These are phyloP conservation scores for Andrena bucephala DNA, from an alignment of 2,888 invertebrate genomes.

Conservation along the genomic window DNA sequence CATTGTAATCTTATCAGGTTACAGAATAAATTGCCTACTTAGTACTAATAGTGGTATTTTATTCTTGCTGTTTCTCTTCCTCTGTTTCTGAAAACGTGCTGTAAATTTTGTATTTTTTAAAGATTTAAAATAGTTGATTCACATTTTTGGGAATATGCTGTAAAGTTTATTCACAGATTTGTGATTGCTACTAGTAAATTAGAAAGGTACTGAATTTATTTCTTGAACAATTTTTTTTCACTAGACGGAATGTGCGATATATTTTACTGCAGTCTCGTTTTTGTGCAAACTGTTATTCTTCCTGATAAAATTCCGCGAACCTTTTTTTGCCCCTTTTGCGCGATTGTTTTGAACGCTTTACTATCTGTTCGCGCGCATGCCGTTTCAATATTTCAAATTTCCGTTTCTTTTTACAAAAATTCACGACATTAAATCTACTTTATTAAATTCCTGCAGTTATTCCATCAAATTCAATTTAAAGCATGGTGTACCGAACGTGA, in stretches of 20 bases:
- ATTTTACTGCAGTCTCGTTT: neutral
- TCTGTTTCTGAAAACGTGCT: too few relatives aligned
- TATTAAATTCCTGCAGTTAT: too few relatives aligned
- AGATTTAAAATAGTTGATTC: too few relatives aligned
- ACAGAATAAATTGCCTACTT: neutral
- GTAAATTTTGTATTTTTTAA: too few relatives aligned
- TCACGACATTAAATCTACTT: neutral
- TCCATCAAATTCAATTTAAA: too few relatives aligned
- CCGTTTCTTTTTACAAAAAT: neutral
- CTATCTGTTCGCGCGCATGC: neutral
- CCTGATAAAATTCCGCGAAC: neutral
- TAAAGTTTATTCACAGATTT: too few relatives aligned
- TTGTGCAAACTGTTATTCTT: neutral
- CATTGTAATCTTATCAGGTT: neutral
- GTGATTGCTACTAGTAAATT: too few relatives aligned
- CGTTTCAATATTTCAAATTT: neutral
- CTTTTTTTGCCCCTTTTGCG: neutral
- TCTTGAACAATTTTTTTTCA: too few relatives aligned
- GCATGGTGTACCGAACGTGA: neutral
- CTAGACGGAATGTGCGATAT: conserved; percentile 2
- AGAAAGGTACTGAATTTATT: too few relatives aligned
- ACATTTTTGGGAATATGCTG: too few relatives aligned
- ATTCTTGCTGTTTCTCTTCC: too few relatives aligned
- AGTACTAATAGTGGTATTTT: too few relatives aligned
- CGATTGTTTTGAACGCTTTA: neutral